These are phyloP conservation scores for Aquatica leii DNA, from an alignment of 2,888 invertebrate genomes.

Conservation along the genomic window DNA sequence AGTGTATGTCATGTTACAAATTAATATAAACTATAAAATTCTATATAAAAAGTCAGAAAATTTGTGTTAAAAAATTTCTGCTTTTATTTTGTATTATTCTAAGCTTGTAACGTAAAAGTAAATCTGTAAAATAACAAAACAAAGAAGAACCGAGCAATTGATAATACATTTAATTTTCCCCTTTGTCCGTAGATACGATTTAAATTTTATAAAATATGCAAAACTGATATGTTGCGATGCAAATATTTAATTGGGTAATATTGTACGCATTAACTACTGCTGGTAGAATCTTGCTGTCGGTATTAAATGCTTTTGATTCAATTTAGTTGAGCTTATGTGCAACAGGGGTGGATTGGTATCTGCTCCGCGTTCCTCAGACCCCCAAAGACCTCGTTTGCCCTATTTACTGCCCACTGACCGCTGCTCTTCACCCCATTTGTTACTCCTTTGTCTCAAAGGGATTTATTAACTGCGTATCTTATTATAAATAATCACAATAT, in stretches of 20 bases:
- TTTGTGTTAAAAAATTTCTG: too few relatives aligned
- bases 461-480: slow-evolving; percentile 35
- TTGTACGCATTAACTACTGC: slow-evolving; percentile 50
- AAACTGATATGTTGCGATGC: slow-evolving; percentile 38
- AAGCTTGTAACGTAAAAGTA: too few relatives aligned
- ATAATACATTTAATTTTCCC: too few relatives aligned
- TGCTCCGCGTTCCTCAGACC: slow-evolving; percentile 35
- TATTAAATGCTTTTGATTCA: slow-evolving; percentile 57
- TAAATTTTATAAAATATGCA: slow-evolving; percentile 6
- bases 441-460: slow-evolving; percentile 38
- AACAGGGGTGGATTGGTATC: slow-evolving; percentile 49
- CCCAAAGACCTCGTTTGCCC: slow-evolving; percentile 38
- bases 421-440: slow-evolving; percentile 43
- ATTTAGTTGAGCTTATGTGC: slow-evolving; percentile 55
- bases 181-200: too few relatives aligned
- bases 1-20: too few relatives aligned
- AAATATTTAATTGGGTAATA: slow-evolving; percentile 53
- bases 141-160: too few relatives aligned
- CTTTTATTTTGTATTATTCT: too few relatives aligned
- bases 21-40: too few relatives aligned
- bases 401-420: slow-evolving; percentile 41
- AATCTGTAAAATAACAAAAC: too few relatives aligned
- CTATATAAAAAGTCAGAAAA: too few relatives aligned
- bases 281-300: slow-evolving; percentile 51
- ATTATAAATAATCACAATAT: slow-evolving; percentile 29